phyloP scores from a whole-genome alignment of 2,888 invertebrate species.

The Melinaea menophilus region DNA sequence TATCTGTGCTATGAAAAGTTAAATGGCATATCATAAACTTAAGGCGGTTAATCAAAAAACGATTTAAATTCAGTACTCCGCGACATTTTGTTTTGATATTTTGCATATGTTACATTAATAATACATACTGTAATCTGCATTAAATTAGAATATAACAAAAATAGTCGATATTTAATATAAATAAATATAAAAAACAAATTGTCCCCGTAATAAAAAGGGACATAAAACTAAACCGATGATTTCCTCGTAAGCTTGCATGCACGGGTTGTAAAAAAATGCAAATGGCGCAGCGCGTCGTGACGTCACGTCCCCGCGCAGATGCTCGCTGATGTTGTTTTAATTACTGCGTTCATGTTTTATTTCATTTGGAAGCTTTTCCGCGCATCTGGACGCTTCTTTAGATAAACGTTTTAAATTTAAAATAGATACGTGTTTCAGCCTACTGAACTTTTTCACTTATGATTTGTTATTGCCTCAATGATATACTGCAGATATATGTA shows the following conservation, averaged over 20 bases:
- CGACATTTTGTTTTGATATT: neutral
- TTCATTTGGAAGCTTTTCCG: slow-evolving; percentile 24
- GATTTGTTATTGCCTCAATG: too few species aligned
- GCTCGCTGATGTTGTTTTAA: slow-evolving; percentile 40
- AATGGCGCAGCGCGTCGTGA: slow-evolving; percentile 39
- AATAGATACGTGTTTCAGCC: slow-evolving; percentile 5
- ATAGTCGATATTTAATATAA: too few species aligned
- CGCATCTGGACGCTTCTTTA: slow-evolving; percentile 16
- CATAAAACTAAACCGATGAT: slow-evolving; percentile 20
- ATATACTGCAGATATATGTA: too few species aligned
- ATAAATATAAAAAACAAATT: neutral
- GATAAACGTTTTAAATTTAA: slow-evolving; percentile 11
- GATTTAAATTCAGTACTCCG: neutral
- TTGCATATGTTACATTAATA: too few species aligned
- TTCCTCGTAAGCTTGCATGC: slow-evolving; percentile 18
- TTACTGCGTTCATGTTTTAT: slow-evolving; percentile 34
- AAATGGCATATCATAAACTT: neutral
- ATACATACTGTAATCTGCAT: too few species aligned
- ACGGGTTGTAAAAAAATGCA: slow-evolving; percentile 39
- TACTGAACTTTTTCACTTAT: neutral
- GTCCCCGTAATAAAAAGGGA: slow-evolving; percentile 6
- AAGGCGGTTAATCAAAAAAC: neutral
- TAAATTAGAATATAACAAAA: neutral
- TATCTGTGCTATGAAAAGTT: slow-evolving; percentile 1
- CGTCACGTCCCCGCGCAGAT: slow-evolving; percentile 41